These are phyloP conservation scores for Eospalax fontanierii DNA, from an alignment of 2,797 vertebrate genomes.

Conservation along the genomic window DNA sequence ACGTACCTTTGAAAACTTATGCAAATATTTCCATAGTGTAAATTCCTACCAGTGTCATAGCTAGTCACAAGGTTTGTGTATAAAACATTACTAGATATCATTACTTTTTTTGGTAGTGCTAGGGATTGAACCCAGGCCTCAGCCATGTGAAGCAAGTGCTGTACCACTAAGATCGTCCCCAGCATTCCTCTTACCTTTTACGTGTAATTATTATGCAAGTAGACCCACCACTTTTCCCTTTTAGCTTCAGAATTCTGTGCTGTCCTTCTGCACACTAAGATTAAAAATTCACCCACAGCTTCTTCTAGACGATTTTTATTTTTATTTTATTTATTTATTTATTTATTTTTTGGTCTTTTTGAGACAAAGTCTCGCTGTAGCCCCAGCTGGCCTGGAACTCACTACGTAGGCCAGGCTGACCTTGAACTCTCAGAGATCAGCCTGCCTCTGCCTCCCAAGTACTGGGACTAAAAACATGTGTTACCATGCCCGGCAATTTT, in stretches of 20 bases:
- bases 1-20: background rate
- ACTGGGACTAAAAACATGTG: too few relatives aligned
- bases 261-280: background rate
- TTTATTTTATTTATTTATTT: too few relatives aligned
- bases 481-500: background rate
- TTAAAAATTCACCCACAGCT: background rate
- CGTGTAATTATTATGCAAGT: background rate
- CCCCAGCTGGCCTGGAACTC: too few relatives aligned
- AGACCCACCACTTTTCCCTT: conserved; percentile 40
- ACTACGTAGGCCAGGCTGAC: too few relatives aligned
- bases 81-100: background rate
- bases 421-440: too few relatives aligned
- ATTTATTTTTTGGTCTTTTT: too few relatives aligned
- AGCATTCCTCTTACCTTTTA: background rate
- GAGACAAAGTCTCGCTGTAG: too few relatives aligned
- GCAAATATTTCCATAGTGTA: conserved; percentile 39
- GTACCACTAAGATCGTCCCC: background rate
- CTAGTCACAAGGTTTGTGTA: background rate
- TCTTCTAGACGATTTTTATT: conserved; percentile 38
- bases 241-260: conserved; percentile 17
- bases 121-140: background rate
- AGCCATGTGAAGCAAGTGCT: background rate
- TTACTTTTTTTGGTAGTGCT: background rate
- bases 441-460: too few relatives aligned
- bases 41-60: background rate